A percentile compares a stretch with the other conserved stretches of the same genome.
Evolutionary conservation across 2,113 vertebrate species (phyloP).

Genomic region (Tenrec ecaudatus): DNA sequence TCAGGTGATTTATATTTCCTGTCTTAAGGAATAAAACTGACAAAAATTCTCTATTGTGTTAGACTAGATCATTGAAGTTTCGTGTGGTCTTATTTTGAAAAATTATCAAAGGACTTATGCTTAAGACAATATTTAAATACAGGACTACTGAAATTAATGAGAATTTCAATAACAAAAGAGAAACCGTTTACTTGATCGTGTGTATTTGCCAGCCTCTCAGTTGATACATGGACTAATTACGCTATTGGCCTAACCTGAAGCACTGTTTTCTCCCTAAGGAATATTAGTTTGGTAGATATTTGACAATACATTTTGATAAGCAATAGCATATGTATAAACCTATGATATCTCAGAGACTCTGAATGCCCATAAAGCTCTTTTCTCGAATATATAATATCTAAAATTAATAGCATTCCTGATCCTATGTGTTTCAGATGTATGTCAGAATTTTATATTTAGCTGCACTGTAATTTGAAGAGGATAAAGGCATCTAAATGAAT

Average conservation of each 20-base stretch:
- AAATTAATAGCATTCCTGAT: not conserved
- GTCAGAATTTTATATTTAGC: not conserved
- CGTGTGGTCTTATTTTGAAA: slow-evolving; percentile 1
- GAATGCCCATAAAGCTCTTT: not conserved
- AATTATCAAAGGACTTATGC: not conserved
- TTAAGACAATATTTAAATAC: not conserved
- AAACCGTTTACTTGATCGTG: not conserved
- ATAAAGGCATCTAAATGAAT: not conserved
- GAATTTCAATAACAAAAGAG: not conserved
- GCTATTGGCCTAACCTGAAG: not conserved
- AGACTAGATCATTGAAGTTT: not conserved
- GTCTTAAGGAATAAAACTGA: not conserved
- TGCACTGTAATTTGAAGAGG: not conserved
- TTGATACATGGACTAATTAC: not conserved
- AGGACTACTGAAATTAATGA: not conserved
- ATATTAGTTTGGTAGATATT: not conserved
- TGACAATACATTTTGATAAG: not conserved
- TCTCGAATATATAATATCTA: not conserved
- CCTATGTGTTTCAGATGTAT: not conserved
- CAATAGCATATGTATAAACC: not conserved
- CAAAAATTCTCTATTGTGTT: not conserved
- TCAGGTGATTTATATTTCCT: not conserved
- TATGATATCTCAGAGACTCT: not conserved
- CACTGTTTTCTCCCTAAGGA: not conserved
- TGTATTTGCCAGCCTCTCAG: not conserved